Conservation (phyloP, 2,888 invertebrate species). For the Archaeoteleia sp. region DNA sequence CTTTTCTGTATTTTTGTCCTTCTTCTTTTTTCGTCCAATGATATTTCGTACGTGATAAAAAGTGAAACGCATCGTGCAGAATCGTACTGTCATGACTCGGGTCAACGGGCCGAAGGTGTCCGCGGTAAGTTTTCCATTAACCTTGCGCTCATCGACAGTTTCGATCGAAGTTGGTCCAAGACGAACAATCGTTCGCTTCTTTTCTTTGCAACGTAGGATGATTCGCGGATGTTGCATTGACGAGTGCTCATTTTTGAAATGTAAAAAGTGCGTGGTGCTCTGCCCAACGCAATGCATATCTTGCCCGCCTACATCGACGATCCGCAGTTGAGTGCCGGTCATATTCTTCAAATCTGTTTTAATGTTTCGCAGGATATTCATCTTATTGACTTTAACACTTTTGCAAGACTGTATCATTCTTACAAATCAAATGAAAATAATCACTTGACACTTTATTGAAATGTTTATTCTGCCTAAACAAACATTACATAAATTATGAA, state of each 20-base stretch:
- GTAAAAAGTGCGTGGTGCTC: conserved; percentile 33
- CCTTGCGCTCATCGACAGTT: conserved; percentile 63
- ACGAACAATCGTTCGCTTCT: conserved; percentile 60
- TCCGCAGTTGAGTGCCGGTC: conserved; percentile 22
- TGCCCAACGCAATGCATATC: conserved; percentile 36
- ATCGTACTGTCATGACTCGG: conserved; percentile 63
- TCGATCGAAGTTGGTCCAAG: conserved; percentile 52
- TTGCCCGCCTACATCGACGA: conserved; percentile 43
- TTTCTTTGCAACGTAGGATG: conserved; percentile 60
- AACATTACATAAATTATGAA: no score
- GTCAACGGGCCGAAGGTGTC: conserved; percentile 64
- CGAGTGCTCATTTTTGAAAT: conserved; percentile 34
- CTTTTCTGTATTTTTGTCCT: conserved; percentile 11
- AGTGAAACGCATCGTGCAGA: conserved; percentile 39
- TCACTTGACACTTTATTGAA: no score
- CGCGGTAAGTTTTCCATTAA: conserved; percentile 67
- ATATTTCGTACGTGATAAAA: conserved; percentile 23
- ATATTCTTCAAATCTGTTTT: conserved; percentile 26
- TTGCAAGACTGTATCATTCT: conserved; percentile 7
- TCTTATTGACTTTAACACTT: conserved; percentile 1
- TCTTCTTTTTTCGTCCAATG: neutral
- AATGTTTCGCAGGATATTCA: conserved; percentile 13
- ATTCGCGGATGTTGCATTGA: conserved; percentile 54
- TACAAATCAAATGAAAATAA: no score
- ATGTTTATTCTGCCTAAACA: no score